Evolutionary conservation across 2,797 vertebrate genomes (phyloP), one percentile per base, ranked within the genome.

Genomic region (Falco naumanni): DNA sequence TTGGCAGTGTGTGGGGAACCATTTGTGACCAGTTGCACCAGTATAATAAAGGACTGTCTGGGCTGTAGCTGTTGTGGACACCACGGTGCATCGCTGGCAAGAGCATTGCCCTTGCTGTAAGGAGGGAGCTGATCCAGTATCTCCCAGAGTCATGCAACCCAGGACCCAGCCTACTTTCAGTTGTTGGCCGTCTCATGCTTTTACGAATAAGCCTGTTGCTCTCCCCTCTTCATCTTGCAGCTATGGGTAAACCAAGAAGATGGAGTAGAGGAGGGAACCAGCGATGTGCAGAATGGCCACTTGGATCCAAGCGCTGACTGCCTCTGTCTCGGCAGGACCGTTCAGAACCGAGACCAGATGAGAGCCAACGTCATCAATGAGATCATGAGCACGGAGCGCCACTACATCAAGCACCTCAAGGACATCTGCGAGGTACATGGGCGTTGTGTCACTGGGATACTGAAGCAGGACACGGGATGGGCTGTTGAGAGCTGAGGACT

Each of bases 201-300:
- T 74, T 34, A 9, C 26, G 37, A 74, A 5, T 74, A 16, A 83
- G 0, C 31, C 54, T 37, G 5, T 15, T 83, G 39, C 45, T 76
- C 54, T 93, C 84, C 79, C 87, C 50, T 97, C 63, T 96, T 93
- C 92, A 95, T 93, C 78, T 60, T 3, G 1, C 98, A 99, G 99
- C 98, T 99, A 54, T 99, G 99, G 99, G 99, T 99, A 91, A 99
- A 99, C 98, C 99, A 99, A 98, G 99, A 99, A 95, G 99, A 99
- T 92, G 98, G 98, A 1, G 98, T 98, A 75, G 99, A 99, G 96
- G 99, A 99, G 98, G 99, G 99, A 76, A 98, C 98, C 97, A 99
- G 99, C 74, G 99, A 99, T 64, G 98, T 99, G 93, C 99, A 99
- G 98, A 99, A 99, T 69, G 99, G 99, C 77, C 99, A 99, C 96